A percentile compares a stretch with the other conserved stretches of the same genome.
Conservation (phyloP, 2,113 vertebrate species). For the Chaetorhynchus papuensis region DNA sequence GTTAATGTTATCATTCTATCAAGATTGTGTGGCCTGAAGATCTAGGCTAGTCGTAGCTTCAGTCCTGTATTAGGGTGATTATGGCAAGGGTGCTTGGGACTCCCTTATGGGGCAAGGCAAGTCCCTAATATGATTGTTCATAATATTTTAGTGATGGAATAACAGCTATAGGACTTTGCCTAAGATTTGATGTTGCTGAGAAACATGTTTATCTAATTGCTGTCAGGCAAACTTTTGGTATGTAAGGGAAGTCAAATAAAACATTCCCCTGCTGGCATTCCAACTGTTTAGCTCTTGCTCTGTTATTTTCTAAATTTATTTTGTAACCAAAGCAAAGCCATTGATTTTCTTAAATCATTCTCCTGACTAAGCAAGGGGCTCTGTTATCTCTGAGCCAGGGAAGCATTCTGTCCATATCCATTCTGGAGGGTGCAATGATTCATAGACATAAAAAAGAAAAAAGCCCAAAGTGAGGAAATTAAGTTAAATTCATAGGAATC, state of each 20-base stretch:
- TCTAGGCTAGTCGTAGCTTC: not conserved
- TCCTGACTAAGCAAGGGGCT: constrained; percentile 45
- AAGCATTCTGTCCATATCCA: constrained; percentile 25
- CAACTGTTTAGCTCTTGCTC: not conserved
- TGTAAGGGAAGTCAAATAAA: not conserved
- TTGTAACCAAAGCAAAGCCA: constrained; percentile 34
- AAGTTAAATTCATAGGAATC: constrained; percentile 39
- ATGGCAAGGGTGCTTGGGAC: not conserved
- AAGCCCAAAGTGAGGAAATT: constrained; percentile 37
- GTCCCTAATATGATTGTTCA: not conserved
- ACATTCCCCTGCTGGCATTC: not conserved
- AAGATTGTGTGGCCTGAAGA: not conserved
- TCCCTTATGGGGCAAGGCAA: not conserved
- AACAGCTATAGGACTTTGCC: not conserved
- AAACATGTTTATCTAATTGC: not conserved
- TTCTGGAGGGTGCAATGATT: constrained; percentile 3
- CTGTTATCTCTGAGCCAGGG: constrained; percentile 55
- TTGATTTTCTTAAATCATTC: constrained; percentile 48
- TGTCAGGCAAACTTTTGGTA: not conserved
- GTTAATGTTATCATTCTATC: not conserved
- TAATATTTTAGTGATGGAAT: not conserved
- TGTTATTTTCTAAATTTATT: constrained; percentile 22
- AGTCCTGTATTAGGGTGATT: not conserved
- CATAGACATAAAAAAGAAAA: constrained; percentile 22
- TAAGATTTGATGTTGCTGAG: not conserved